These are phyloP conservation scores for Micronisus gabar DNA, from an alignment of 2,113 vertebrate species.

Conservation along the genomic window DNA sequence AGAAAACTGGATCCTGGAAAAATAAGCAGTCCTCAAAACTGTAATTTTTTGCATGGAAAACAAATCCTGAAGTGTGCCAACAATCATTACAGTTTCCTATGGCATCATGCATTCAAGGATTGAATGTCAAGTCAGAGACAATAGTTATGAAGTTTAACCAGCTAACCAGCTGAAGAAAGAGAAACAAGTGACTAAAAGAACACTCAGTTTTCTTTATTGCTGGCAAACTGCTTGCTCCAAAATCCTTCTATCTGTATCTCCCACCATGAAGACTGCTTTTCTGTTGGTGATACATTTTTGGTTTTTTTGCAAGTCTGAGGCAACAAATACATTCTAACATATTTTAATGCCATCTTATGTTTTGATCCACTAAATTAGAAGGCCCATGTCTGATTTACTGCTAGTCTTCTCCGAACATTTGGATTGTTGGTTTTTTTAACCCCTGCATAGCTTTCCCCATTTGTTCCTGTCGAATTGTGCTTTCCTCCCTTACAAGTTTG, in stretches of 20 bases:
- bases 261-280: neutral
- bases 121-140: neutral
- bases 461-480: neutral
- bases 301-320: neutral
- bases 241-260: neutral
- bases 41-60: neutral
- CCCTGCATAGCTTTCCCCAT: neutral
- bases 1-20: neutral
- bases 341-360: neutral
- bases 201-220: neutral
- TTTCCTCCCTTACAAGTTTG: neutral
- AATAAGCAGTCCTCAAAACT: neutral
- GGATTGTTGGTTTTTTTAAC: neutral
- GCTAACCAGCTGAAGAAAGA: neutral
- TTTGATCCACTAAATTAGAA: neutral
- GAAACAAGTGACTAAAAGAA: neutral
- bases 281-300: neutral
- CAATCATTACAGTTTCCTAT: neutral
- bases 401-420: neutral
- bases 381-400: neutral
- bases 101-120: neutral
- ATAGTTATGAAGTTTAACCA: neutral
- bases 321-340: neutral
- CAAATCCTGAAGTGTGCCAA: neutral
- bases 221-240: neutral